A percentile compares a stretch with the other conserved stretches of the same genome.
These are phyloP conservation scores for Melipona beecheii DNA, from an alignment of 2,888 invertebrate species.

Conservation along the genomic window DNA sequence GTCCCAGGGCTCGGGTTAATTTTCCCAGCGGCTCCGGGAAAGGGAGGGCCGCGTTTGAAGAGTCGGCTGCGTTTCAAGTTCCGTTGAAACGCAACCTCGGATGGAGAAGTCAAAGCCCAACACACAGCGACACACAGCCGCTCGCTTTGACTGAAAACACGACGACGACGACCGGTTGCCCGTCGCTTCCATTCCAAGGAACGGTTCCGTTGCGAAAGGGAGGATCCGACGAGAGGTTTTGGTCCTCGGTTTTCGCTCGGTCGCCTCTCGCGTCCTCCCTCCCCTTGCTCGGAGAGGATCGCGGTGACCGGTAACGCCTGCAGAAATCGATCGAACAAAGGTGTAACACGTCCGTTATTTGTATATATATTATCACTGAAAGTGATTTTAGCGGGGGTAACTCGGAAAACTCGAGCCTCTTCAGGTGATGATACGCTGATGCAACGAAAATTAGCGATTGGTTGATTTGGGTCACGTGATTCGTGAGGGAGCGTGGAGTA, in stretches of 20 bases:
- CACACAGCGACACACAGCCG: neutral
- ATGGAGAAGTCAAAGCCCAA: slow-evolving; percentile 40
- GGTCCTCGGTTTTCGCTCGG: slow-evolving; percentile 73
- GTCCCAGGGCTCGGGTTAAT: slow-evolving; percentile 30
- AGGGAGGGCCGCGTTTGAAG: slow-evolving; percentile 25
- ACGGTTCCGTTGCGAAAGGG: neutral
- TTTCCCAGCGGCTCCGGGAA: slow-evolving; percentile 14
- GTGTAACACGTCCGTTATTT: neutral
- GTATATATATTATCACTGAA: too few relatives aligned
- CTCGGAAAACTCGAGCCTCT: too few relatives aligned
- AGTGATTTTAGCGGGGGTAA: too few relatives aligned
- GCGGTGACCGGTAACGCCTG: slow-evolving; percentile 73
- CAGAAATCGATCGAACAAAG: slow-evolving; percentile 23
- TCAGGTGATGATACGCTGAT: too few relatives aligned
- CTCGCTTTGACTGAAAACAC: slow-evolving; percentile 26
- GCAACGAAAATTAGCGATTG: too few relatives aligned
- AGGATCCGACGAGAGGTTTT: neutral
- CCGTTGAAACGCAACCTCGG: slow-evolving; percentile 1
- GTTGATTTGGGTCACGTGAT: too few relatives aligned
- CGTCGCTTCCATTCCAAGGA: neutral
- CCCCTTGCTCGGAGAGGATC: slow-evolving; percentile 66
- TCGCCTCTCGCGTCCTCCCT: slow-evolving; percentile 73
- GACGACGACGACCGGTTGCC: neutral
- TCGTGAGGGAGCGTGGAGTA: too few relatives aligned
- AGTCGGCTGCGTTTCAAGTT: slow-evolving; percentile 24